Conservation (phyloP, 2,797 vertebrate genomes). For the Lutra lutra region DNA sequence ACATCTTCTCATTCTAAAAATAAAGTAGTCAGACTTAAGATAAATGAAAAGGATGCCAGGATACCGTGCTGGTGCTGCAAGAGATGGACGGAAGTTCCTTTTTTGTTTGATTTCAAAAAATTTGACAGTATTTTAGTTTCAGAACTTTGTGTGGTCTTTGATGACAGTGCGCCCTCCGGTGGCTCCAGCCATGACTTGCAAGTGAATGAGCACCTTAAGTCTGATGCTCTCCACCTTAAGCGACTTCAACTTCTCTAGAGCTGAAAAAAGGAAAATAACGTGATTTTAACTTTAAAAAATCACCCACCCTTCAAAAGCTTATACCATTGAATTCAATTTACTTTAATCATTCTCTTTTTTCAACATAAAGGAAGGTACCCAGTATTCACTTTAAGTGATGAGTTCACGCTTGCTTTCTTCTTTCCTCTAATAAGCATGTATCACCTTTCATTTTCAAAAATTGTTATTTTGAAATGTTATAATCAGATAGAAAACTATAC, state of each 20-base stretch:
- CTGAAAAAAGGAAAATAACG: slow-evolving; percentile 25
- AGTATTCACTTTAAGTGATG: background rate
- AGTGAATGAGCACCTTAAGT: background rate
- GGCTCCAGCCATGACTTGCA: background rate
- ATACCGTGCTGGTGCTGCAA: background rate
- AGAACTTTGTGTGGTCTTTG: slow-evolving; percentile 45
- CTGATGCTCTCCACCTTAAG: background rate
- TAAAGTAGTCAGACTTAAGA: background rate
- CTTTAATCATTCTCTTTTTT: background rate
- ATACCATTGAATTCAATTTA: background rate
- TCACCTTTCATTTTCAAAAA: background rate
- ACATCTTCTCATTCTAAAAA: slow-evolving; percentile 22
- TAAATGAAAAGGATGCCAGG: background rate
- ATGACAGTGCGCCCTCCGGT: slow-evolving; percentile 69
- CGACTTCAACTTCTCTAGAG: background rate
- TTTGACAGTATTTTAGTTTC: background rate
- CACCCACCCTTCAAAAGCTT: background rate
- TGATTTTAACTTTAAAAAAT: slow-evolving; percentile 18
- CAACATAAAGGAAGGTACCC: slow-evolving; percentile 39
- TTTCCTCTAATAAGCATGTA: background rate
- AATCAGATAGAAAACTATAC: background rate
- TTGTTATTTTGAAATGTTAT: slow-evolving; percentile 37
- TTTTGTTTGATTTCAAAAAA: slow-evolving; percentile 11
- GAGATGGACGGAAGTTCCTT: background rate
- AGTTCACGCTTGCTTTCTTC: slow-evolving; percentile 11